These are phyloP conservation scores for Gasterosteus aculeatus DNA, from an alignment of 2,113 vertebrate species.

Conservation along the genomic window DNA sequence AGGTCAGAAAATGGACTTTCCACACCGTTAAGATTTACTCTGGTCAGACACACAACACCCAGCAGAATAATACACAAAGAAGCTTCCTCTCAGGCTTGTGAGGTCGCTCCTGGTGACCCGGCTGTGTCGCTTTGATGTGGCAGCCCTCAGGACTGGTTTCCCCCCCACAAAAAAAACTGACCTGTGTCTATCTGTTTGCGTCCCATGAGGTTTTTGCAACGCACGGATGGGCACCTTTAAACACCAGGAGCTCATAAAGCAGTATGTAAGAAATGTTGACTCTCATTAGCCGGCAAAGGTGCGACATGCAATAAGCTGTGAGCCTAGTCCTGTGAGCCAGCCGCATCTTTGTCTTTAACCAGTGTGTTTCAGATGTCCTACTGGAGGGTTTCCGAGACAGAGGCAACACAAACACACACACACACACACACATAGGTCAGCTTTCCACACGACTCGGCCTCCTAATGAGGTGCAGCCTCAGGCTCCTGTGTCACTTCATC, in stretches of 20 bases:
- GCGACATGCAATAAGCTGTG: conserved; percentile 11
- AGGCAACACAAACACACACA: background rate
- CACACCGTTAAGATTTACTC: background rate
- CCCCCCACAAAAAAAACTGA: background rate
- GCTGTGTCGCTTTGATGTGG: conserved; percentile 53
- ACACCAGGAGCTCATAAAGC: conserved; percentile 38
- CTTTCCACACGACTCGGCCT: conserved; percentile 37
- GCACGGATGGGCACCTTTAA: conserved; percentile 26
- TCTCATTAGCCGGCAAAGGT: conserved; percentile 47
- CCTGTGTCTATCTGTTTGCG: conserved; percentile 17
- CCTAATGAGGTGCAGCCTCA: conserved; percentile 56
- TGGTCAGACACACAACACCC: conserved; percentile 1
- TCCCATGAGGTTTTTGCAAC: background rate
- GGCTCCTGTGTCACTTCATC: conserved; percentile 51
- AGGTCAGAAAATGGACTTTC: background rate
- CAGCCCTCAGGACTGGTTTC: conserved; percentile 14
- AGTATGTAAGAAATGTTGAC: conserved; percentile 20
- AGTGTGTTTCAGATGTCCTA: conserved; percentile 36
- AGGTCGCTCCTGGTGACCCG: conserved; percentile 29
- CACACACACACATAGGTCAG: conserved; percentile 13
- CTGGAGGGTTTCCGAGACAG: conserved; percentile 12
- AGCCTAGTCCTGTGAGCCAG: background rate
- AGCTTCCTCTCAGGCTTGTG: conserved; percentile 18
- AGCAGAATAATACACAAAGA: conserved; percentile 12
- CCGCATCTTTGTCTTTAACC: conserved; percentile 33